Conservation (phyloP, 1,140 invertebrate genomes). For the Chrysoperla carnea region DNA sequence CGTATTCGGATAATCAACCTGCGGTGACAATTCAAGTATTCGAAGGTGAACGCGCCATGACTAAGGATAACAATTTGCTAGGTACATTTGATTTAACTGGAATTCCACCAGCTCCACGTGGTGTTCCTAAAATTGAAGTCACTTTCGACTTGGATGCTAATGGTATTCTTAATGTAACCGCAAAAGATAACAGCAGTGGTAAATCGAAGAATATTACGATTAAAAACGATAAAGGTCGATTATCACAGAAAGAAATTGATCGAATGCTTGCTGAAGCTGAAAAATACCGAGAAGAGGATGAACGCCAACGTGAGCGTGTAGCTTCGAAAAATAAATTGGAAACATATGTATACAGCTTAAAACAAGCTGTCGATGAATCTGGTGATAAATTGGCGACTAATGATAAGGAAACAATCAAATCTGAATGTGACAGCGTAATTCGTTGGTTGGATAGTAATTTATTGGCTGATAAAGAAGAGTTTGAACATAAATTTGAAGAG, state of each 20-base stretch:
- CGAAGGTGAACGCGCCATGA: constrained; percentile 47
- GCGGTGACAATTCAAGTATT: constrained; percentile 35
- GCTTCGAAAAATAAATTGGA: constrained; percentile 49
- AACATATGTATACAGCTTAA: constrained; percentile 52
- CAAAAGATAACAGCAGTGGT: constrained; percentile 30
- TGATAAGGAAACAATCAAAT: constrained; percentile 22
- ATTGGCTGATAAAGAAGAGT: constrained; percentile 36
- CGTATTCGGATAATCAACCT: constrained; percentile 26
- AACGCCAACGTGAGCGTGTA: constrained; percentile 30
- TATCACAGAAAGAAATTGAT: constrained; percentile 23
- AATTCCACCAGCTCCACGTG: constrained; percentile 38
- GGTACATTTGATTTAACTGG: constrained; percentile 49
- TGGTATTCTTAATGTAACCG: constrained; percentile 39
- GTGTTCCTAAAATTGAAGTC: constrained; percentile 20
- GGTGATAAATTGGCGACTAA: constrained; percentile 18
- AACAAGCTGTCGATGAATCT: constrained; percentile 28
- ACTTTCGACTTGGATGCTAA: constrained; percentile 34
- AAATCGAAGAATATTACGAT: constrained; percentile 26
- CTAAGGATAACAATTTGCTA: constrained; percentile 48
- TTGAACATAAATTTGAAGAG: constrained; percentile 33
- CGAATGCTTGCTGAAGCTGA: constrained; percentile 41
- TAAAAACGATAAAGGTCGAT: constrained; percentile 24
- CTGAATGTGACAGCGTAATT: constrained; percentile 30
- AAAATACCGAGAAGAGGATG: constrained; percentile 33
- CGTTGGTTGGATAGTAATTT: constrained; percentile 49